Evolutionary conservation across 2,888 invertebrate genomes (phyloP).

Genomic region (Acleris sparsana): DNA sequence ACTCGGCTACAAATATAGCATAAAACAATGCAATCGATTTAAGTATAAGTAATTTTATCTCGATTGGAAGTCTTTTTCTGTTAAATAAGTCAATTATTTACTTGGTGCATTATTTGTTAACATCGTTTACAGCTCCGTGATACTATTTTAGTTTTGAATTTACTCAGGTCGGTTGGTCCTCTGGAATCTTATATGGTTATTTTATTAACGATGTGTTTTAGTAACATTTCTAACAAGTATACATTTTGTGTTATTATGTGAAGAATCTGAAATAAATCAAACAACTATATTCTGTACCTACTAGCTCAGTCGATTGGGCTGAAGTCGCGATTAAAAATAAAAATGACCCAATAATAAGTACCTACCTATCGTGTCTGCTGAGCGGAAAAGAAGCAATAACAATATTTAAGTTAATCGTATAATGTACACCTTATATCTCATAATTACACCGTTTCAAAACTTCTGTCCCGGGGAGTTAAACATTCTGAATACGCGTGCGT

Average conservation of each 20-base stretch:
- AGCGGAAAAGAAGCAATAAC: conserved; percentile 42
- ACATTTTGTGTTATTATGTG: no score
- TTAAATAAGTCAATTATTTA: conserved; percentile 27
- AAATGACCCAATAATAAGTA: not conserved
- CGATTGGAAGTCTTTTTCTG: conserved; percentile 21
- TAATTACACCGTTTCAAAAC: conserved; percentile 69
- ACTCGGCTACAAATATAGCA: conserved; percentile 18
- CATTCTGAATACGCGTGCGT: conserved; percentile 71
- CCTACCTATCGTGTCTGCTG: conserved; percentile 10
- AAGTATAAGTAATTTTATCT: conserved; percentile 30
- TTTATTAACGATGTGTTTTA: no score
- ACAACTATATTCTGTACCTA: no score
- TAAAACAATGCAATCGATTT: conserved; percentile 25
- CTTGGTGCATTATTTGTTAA: not conserved
- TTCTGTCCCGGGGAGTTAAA: conserved; percentile 68
- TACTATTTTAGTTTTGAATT: not conserved
- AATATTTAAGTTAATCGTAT: conserved; percentile 56
- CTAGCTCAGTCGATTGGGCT: no score
- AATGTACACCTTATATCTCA: conserved; percentile 56
- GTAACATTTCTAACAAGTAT: no score
- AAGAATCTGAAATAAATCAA: no score
- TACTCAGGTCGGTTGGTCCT: no score
- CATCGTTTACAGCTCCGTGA: not conserved
- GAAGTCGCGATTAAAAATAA: not conserved
- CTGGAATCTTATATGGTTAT: not conserved